Conservation (phyloP, 2,888 invertebrate species). For the Hydrotaea cyrtoneurina region DNA sequence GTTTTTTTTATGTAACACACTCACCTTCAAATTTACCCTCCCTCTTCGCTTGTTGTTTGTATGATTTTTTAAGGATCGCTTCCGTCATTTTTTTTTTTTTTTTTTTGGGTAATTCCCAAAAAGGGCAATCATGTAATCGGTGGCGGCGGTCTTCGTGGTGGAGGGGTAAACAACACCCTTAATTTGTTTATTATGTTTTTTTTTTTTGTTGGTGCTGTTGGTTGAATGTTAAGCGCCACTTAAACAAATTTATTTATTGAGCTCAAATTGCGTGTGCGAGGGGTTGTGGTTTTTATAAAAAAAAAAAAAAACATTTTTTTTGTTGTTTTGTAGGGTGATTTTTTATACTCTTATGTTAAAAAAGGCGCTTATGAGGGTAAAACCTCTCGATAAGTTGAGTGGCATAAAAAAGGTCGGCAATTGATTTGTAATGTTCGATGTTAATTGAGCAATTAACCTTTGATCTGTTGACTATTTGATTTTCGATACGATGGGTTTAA, state of each 20-base stretch:
- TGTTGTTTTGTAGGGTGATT: constrained; percentile 56
- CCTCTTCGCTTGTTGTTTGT: neutral
- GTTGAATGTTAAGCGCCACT: constrained; percentile 63
- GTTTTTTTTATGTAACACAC: constrained; percentile 1
- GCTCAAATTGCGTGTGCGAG: constrained; percentile 41
- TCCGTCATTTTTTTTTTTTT: neutral
- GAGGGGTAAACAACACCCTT: constrained; percentile 53
- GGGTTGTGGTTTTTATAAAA: constrained; percentile 14
- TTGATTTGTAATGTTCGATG: constrained; percentile 54
- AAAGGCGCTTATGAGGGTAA: constrained; percentile 51
- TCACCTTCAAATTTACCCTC: neutral
- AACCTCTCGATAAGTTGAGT: constrained; percentile 15
- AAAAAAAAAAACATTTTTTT: neutral
- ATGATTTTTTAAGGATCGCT: constrained; percentile 9
- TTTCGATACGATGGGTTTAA: neutral
- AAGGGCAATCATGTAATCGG: constrained; percentile 8
- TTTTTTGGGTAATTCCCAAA: neutral
- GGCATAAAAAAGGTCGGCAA: constrained; percentile 55
- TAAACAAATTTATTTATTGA: constrained; percentile 58
- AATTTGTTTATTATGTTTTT: constrained; percentile 42
- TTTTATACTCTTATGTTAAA: constrained; percentile 61
- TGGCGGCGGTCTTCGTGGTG: neutral
- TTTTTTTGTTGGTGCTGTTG: neutral
- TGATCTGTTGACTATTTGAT: neutral
- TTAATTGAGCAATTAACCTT: constrained; percentile 61